Conservation (phyloP, 2,797 vertebrate species). For the Peromyscus attwateri region DNA sequence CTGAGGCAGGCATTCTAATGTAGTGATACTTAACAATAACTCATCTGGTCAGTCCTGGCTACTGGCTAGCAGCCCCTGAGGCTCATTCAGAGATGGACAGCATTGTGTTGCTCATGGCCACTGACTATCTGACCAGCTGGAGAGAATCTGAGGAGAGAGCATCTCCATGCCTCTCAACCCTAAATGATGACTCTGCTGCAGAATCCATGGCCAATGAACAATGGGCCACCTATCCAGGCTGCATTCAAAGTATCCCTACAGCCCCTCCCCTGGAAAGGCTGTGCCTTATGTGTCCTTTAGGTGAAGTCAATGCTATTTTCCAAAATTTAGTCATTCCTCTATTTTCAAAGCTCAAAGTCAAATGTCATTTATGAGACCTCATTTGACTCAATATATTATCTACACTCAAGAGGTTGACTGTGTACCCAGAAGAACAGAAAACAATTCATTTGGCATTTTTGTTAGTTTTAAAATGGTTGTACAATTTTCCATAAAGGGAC, state of each 20-base stretch:
- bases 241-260: background rate
- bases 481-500: background rate
- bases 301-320: background rate
- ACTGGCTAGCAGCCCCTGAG: background rate
- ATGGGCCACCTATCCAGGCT: background rate
- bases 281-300: background rate
- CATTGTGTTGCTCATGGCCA: background rate
- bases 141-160: background rate
- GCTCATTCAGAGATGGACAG: background rate
- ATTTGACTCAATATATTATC: background rate
- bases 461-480: background rate
- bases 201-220: background rate
- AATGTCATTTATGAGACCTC: background rate
- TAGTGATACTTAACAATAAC: background rate
- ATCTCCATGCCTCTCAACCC: background rate
- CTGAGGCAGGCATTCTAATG: background rate
- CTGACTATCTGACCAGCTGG: background rate
- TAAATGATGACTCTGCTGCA: too few species aligned
- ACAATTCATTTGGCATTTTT: background rate
- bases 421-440: background rate
- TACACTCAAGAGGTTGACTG: background rate
- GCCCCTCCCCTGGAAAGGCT: background rate
- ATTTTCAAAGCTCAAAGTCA: conserved; percentile 19
- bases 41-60: background rate
- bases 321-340: background rate